A percentile compares a stretch with the other conserved stretches of the same genome.
phyloP scores from a whole-genome alignment of 2,113 vertebrate genomes.

The Barnardius zonarius region DNA sequence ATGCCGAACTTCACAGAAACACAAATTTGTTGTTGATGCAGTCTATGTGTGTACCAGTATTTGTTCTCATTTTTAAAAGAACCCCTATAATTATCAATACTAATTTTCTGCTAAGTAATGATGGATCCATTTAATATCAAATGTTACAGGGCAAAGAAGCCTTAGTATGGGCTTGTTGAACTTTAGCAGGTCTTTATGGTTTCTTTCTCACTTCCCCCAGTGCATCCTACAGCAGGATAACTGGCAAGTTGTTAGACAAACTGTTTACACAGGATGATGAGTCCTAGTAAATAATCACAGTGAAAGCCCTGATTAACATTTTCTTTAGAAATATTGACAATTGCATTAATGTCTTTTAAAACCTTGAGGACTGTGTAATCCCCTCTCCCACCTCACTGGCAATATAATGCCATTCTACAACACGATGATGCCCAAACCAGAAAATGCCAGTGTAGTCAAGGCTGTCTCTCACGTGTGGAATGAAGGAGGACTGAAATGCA shows the following conservation, averaged over 20 bases:
- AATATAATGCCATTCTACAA: neutral
- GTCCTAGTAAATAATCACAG: neutral
- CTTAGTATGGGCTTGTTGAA: neutral
- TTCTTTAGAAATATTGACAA: neutral
- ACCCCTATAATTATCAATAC: neutral
- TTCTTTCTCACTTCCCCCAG: neutral
- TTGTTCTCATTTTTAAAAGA: neutral
- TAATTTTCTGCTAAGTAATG: neutral
- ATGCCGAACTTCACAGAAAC: neutral
- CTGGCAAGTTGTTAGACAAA: neutral
- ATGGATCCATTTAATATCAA: neutral
- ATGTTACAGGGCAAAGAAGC: neutral
- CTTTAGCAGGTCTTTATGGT: neutral
- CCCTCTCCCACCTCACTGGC: neutral
- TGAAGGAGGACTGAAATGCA: neutral
- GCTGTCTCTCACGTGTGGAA: rapidly evolving
- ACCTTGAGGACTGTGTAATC: neutral
- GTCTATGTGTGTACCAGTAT: neutral
- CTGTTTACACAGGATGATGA: neutral
- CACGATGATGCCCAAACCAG: neutral
- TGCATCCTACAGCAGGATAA: neutral
- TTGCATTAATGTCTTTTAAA: neutral
- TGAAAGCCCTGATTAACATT: neutral
- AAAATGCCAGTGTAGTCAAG: neutral
- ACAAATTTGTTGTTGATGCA: neutral